A percentile compares a stretch with the other conserved stretches of the same genome.
Conservation (phyloP, 1,140 invertebrate genomes). For the Eumaeus atala region DNA sequence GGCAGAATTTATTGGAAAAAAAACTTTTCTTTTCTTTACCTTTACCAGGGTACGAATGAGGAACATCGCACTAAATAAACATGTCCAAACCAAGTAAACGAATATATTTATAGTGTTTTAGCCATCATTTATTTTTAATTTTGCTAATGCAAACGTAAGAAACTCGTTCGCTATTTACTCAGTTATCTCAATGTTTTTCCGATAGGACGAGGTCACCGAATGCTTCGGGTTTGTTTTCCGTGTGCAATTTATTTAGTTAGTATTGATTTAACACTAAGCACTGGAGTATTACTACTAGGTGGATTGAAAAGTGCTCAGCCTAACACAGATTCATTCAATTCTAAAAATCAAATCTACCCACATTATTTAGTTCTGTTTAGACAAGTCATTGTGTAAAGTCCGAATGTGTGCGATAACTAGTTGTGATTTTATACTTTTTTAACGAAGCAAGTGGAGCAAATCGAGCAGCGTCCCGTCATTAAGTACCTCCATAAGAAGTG, state of each 20-base stretch:
- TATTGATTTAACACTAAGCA: background rate
- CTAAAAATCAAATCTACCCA: too few species aligned
- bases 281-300: background rate
- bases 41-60: background rate
- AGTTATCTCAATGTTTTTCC: slow-evolving; percentile 3
- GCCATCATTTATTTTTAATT: slow-evolving; percentile 8
- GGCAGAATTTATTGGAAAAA: too few species aligned
- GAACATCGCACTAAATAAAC: background rate
- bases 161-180: background rate
- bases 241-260: background rate
- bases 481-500: too few species aligned
- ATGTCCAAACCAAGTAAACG: background rate
- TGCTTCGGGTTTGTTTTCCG: background rate
- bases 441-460: too few species aligned
- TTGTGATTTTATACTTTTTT: too few species aligned
- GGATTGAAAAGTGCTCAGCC: too few species aligned
- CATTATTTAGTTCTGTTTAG: too few species aligned
- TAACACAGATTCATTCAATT: too few species aligned
- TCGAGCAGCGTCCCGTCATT: too few species aligned
- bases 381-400: too few species aligned
- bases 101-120: slow-evolving; percentile 1
- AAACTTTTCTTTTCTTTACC: too few species aligned
- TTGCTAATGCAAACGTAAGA: background rate
- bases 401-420: too few species aligned
- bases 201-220: background rate